Evolutionary conservation across 2,888 invertebrate species (phyloP), one percentile per base, ranked within the genome.

Genomic region (Erebia aethiops): DNA sequence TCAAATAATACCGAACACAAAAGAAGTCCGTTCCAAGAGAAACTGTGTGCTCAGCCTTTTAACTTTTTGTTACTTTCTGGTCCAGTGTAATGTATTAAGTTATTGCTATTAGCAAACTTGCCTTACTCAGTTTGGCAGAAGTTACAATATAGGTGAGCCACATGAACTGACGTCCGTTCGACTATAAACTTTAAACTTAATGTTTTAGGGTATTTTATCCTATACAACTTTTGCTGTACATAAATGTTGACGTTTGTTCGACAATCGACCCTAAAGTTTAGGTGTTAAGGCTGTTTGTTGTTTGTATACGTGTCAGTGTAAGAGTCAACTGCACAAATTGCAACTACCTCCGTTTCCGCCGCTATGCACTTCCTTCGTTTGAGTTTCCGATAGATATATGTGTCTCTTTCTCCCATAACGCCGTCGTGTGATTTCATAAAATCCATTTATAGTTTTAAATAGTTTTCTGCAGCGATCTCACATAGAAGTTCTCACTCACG

Each of bases 291-390:
- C 63, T 57, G 60, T 68, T 75, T 73, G 46, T 71, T 60, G 63
- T 57, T 43, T 72, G 58, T 71, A 26, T 70, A 58, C 56, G 65
- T 71, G 68, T 71, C 68, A 70, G 64, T 71, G 66, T 69, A 69
- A 76, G 75, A 74, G 75, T 72, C 74, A 73, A 76, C 75, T 75
- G 74, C 75, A 71, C 75, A 77, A 77, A 77, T 77, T 77, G 75
- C 75, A 75, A 73, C 75, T 74, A 77, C 77, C 75, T 76, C 75
- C 72, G 74, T 73, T 77, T 77, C 77, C 77, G 76, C 76, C 75
- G 75, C 76, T 71, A 76, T 77, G 77, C 77, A 77, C 77, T 75
- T 77, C 75, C 77, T 75, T 67, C 71, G 75, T 75, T 73, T 71
- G 71, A 69, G 74, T 74, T 77, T 75, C 76, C 77, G 74, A 74